Percentiles rank a stretch among this genome's conserved stretches.
phyloP scores from a whole-genome alignment of 2,113 vertebrate genomes.

The Dolichotis patagonum region DNA sequence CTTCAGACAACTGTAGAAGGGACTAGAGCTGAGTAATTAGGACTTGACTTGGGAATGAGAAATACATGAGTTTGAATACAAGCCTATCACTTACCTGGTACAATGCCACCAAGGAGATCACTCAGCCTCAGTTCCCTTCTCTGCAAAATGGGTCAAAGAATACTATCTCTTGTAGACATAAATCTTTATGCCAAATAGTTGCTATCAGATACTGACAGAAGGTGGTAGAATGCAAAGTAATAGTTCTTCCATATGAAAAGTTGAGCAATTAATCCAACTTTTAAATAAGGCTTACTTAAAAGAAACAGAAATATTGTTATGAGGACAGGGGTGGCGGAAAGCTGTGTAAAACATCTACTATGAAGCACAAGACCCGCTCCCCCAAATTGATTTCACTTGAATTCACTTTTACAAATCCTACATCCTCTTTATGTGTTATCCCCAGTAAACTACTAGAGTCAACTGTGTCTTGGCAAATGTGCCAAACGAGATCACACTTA shows the following conservation, averaged over 20 bases:
- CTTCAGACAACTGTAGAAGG: not conserved
- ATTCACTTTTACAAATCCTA: not conserved
- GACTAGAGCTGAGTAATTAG: not conserved
- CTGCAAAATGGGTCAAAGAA: not conserved
- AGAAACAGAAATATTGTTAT: not conserved
- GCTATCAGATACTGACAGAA: not conserved
- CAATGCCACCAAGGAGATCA: not conserved
- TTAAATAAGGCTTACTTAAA: not conserved
- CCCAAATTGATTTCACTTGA: not conserved
- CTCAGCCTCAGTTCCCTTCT: not conserved
- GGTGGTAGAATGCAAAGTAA: not conserved
- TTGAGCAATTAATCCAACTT: not conserved
- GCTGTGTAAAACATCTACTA: not conserved
- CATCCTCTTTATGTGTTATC: not conserved
- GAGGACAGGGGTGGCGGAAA: not conserved
- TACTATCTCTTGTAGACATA: not conserved
- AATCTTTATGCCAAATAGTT: not conserved
- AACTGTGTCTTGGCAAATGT: not conserved
- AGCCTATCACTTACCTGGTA: not conserved
- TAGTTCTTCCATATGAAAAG: not conserved
- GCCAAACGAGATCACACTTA: not conserved
- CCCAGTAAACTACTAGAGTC: not conserved
- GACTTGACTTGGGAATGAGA: not conserved
- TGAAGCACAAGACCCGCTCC: not conserved
- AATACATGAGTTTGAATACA: not conserved